phyloP scores from a whole-genome alignment of 2,797 vertebrate genomes.

The Sebastes vulpes region DNA sequence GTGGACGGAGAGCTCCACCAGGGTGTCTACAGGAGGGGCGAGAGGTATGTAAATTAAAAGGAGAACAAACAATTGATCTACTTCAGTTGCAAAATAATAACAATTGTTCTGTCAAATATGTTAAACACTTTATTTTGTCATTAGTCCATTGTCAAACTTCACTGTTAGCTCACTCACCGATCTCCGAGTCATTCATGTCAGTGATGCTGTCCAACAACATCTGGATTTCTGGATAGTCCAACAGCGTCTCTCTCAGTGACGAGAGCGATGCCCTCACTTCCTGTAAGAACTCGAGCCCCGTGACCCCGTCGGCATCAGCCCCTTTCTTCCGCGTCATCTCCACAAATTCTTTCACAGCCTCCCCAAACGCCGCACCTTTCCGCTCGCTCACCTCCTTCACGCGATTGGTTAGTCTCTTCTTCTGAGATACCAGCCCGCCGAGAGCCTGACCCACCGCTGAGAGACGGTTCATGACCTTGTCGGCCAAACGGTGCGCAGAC shows the following conservation, averaged over 20 bases:
- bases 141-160: neutral
- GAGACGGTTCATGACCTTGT: conserved; percentile 86
- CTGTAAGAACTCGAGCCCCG: conserved; percentile 87
- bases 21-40: conserved; percentile 71
- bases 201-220: conserved; percentile 77
- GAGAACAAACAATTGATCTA: neutral
- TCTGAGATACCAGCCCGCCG: conserved; percentile 78
- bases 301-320: conserved; percentile 22
- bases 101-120: neutral
- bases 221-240: conserved; percentile 84
- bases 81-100: neutral
- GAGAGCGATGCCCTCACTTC: conserved; percentile 87
- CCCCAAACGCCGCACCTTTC: conserved; percentile 77
- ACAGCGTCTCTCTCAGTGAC: conserved; percentile 83
- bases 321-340: conserved; percentile 65
- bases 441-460: conserved; percentile 86
- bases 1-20: conserved; percentile 88
- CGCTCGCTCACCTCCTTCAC: conserved; percentile 86
- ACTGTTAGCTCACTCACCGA: conserved; percentile 74
- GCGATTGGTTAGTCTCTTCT: conserved; percentile 84
- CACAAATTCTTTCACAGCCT: conserved; percentile 74
- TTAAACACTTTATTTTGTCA: neutral
- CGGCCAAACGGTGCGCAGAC: conserved; percentile 69
- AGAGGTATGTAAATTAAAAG: neutral
- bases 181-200: conserved; percentile 76